A percentile compares a stretch with the other conserved stretches of the same genome.
phyloP scores from a whole-genome alignment of 2,888 invertebrate species.

The Pemphredon lugubris region DNA sequence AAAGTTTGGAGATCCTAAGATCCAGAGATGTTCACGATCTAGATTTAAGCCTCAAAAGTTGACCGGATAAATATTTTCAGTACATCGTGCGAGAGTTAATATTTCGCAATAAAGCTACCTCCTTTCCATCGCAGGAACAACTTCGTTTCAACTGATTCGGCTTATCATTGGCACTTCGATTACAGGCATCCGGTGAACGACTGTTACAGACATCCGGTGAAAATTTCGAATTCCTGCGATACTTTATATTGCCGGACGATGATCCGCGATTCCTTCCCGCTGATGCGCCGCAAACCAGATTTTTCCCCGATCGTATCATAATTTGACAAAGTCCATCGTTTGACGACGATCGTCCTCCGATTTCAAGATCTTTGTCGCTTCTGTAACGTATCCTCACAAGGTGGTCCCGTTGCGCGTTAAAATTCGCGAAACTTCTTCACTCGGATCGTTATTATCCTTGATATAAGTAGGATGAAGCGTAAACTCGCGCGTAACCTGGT shows the following conservation, averaged over 20 bases:
- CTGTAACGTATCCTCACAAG: too few species aligned
- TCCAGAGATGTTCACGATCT: too few species aligned
- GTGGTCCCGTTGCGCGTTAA: too few species aligned
- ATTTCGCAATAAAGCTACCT: not conserved
- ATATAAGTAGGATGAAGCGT: not conserved
- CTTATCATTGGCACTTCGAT: conserved; percentile 1
- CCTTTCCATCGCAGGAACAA: conserved; percentile 9
- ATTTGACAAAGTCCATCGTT: too few species aligned
- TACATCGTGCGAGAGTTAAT: not conserved
- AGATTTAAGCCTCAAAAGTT: too few species aligned
- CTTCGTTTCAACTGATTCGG: not conserved
- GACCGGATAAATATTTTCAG: too few species aligned
- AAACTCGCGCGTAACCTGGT: conserved; percentile 11
- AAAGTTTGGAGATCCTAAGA: too few species aligned
- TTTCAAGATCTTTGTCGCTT: too few species aligned
- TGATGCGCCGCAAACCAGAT: too few species aligned
- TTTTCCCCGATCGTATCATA: too few species aligned
- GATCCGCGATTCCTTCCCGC: not conserved
- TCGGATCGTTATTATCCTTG: conserved; percentile 1
- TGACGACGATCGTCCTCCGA: too few species aligned
- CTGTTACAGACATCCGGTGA: conserved; percentile 1
- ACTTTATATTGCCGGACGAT: not conserved
- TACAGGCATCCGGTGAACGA: not conserved
- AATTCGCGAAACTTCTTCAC: not conserved
- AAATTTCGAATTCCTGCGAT: conserved; percentile 1